A percentile compares a stretch with the other conserved stretches of the same genome.
Evolutionary conservation across 2,888 invertebrate species (phyloP).

Genomic region (Strigamia transsilvanica): DNA sequence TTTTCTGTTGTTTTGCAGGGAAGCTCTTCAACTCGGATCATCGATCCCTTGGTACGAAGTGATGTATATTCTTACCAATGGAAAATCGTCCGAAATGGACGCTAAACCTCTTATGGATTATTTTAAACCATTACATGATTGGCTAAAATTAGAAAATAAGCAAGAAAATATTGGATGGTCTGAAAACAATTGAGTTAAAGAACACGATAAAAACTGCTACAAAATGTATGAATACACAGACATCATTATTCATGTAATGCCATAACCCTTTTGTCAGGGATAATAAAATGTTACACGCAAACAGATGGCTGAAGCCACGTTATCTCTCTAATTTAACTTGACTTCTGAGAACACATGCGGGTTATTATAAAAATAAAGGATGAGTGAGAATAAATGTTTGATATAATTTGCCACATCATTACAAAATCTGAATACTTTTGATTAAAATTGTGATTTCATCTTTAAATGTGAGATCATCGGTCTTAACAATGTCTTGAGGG

Average conservation of each 20-base stretch:
- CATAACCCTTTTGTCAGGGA: not conserved
- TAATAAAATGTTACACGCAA: not conserved
- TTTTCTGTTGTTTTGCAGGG: slow-evolving; percentile 57
- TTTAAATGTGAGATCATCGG: slow-evolving; percentile 10
- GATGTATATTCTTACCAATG: slow-evolving; percentile 81
- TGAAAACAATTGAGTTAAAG: not conserved
- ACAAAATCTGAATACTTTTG: not conserved
- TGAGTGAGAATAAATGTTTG: too few relatives aligned
- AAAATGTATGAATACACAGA: not conserved
- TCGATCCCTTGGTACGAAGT: slow-evolving; percentile 73
- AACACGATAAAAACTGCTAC: not conserved
- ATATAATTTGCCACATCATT: too few relatives aligned
- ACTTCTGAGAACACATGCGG: not conserved
- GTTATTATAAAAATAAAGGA: too few relatives aligned
- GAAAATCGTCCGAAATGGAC: slow-evolving; percentile 69
- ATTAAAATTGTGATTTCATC: not conserved
- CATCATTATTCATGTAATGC: not conserved
- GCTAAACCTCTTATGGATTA: slow-evolving; percentile 81
- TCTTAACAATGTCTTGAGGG: not conserved
- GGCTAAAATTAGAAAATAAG: slow-evolving; percentile 72
- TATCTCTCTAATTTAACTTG: not conserved
- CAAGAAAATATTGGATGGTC: slow-evolving; percentile 76
- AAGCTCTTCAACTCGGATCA: slow-evolving; percentile 65
- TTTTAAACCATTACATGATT: slow-evolving; percentile 73
- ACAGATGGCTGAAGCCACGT: slow-evolving; percentile 9